Evolutionary conservation across 2,113 vertebrate genomes (phyloP), one percentile per base, ranked within the genome.

Genomic region (Triplophysa dalaica): DNA sequence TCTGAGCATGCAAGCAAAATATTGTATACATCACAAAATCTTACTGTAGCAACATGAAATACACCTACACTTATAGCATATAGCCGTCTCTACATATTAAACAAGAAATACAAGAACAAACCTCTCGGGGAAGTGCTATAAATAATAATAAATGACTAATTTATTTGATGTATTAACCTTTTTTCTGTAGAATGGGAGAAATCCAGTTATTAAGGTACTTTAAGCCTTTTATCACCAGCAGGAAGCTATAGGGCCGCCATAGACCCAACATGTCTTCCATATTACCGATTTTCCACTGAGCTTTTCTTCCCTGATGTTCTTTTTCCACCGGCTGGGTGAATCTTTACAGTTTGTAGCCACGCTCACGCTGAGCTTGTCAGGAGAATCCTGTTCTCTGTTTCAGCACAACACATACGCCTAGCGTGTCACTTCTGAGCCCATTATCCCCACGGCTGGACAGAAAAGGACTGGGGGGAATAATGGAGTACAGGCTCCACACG

Each of bases 351-450:
- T 60, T 75, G 41, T 21, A 73, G 70, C 33, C 29, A 33, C 54
- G 41, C n/a, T 73, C 70, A 50, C 11, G 38, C 60, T 75, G 73
- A 63, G 73, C 73, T 63, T 75, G 73, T 75, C 58, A 75, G 43
- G 41, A 63, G 24, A 29, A 63, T 63, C 41, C 73, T 50, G 41
- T 50, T 1, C 41, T 75, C 38, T 62, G 73, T 29, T 75, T 75
- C 73, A 10, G 41, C 45, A 29, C 60, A 63, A 8, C n/a, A n/a
- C 60, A 75, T 13, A 63, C 13, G n/a, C 33, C 41, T 73, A 61
- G 24, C 70, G 22, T 62, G 73, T 75, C 58, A 75, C 73, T 75
- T 75, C 73, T 63, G 60, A 50, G 60, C 73, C 60, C 73, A 75
- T 50, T 75, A 48, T 75, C 58, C 58, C 73, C 22, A 63, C 26